Percentiles rank a stretch among this genome's conserved stretches.
Evolutionary conservation across 2,888 invertebrate genomes (phyloP).

Genomic region (Pyrrhosoma nymphula): DNA sequence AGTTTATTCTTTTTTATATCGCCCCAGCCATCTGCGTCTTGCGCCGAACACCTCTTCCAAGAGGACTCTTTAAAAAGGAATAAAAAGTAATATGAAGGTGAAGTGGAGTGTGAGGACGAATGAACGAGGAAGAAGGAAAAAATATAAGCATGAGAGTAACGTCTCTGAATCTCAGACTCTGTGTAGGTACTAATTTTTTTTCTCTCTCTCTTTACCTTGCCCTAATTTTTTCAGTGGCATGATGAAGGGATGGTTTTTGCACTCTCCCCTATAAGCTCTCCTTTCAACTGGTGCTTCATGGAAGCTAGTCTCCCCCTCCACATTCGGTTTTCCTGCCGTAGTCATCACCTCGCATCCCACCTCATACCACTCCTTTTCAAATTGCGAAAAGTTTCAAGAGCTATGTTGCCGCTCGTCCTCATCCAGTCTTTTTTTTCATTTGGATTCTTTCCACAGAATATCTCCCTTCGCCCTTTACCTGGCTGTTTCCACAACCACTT

Average conservation of each 20-base stretch:
- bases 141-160: background rate
- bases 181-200: too few species aligned
- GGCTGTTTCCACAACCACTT: background rate
- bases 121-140: background rate
- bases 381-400: background rate
- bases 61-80: background rate
- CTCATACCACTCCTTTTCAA: background rate
- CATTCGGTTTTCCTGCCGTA: background rate
- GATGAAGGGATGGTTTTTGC: background rate
- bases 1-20: too few species aligned
- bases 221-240: background rate
- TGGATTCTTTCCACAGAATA: background rate
- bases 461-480: background rate
- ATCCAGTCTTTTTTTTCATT: background rate
- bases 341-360: background rate
- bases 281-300: background rate
- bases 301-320: background rate
- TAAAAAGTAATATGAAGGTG: background rate
- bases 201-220: background rate
- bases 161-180: background rate
- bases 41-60: background rate
- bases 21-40: background rate
- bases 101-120: background rate
- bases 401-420: background rate
- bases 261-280: background rate